Evolutionary conservation across 2,797 vertebrate species (phyloP), one percentile per base, ranked within the genome.

Genomic region (Agapornis canus): DNA sequence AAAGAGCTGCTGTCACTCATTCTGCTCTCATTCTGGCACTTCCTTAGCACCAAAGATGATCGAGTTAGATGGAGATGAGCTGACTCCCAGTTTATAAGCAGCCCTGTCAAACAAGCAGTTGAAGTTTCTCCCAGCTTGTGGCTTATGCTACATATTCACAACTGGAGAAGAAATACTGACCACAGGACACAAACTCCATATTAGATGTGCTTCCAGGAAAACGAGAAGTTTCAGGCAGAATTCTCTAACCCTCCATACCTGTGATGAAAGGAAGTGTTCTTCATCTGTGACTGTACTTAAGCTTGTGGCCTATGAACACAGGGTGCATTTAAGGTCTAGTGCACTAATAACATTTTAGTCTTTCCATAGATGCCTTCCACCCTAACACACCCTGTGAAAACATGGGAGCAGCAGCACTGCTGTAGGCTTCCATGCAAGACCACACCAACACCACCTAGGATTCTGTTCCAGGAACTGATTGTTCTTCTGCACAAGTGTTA

Each of bases 111-210:
- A 66, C 2, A 22, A 35, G 12, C 23, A 32, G 23, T 6, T 13
- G 0, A 73, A 70, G 23, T 22, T 60, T 13, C 45, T 80, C 32
- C 42, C 23, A 45, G 10, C 40, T 56, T 13, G 14, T 2, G 52
- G 35, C 35, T 82, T 52, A 15, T 0, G 3, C 43, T 22, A 15
- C 0, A 4, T 42, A 19, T 22, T 72, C 66, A 42, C 8, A 69
- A 4, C 21, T 29, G 49, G 32, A 61, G n/a, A 47, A 69, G 11
- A 54, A 77, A 43, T 6, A 81, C 0, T 20, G 19, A 82, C 23
- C 29, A 35, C 23, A 10, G 17, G 0, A 10, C 23, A 26, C 11
- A 26, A 69, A 35, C 22, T 37, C 43, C 2, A 0, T 7, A 8
- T 32, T 48, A 43, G 21, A 59, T 48, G 42, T n/a, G 5, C n/a